Conservation (phyloP, 2,888 invertebrate species). For the Norana najaformis region DNA sequence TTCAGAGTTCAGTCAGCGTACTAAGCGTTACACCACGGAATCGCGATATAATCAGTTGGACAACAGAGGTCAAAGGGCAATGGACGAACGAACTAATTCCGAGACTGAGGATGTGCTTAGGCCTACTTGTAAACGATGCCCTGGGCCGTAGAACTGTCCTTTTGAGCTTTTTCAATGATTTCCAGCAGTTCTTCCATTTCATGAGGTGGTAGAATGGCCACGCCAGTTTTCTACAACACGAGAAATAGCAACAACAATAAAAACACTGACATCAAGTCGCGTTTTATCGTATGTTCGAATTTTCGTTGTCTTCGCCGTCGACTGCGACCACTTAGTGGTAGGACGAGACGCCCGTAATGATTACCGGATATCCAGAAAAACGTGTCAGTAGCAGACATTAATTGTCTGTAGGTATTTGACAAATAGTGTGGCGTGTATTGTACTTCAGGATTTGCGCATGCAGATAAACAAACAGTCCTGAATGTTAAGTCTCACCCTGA, state of each 20-base stretch:
- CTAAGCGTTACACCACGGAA: neutral
- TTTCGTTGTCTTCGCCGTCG: neutral
- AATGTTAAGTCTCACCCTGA: too few relatives aligned
- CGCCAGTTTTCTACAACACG: neutral
- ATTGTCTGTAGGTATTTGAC: neutral
- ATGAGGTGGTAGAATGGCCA: neutral
- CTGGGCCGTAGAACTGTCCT: neutral
- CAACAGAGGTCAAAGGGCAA: too few relatives aligned
- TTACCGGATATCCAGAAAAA: too few relatives aligned
- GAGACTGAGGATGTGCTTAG: neutral
- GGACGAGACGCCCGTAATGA: too few relatives aligned
- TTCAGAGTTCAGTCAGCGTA: neutral
- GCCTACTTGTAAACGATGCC: constrained; percentile 18
- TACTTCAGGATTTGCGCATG: too few relatives aligned
- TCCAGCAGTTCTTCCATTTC: neutral
- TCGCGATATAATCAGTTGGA: neutral
- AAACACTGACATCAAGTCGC: neutral
- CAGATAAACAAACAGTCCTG: too few relatives aligned
- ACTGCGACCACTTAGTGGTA: neutral
- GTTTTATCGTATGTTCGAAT: neutral
- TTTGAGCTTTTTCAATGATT: neutral
- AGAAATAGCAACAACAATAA: neutral
- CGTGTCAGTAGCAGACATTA: too few relatives aligned
- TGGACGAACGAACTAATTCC: too few relatives aligned
- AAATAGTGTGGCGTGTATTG: neutral